Conservation (phyloP, 2,113 vertebrate species). For the Mesembrinibis cayennensis region DNA sequence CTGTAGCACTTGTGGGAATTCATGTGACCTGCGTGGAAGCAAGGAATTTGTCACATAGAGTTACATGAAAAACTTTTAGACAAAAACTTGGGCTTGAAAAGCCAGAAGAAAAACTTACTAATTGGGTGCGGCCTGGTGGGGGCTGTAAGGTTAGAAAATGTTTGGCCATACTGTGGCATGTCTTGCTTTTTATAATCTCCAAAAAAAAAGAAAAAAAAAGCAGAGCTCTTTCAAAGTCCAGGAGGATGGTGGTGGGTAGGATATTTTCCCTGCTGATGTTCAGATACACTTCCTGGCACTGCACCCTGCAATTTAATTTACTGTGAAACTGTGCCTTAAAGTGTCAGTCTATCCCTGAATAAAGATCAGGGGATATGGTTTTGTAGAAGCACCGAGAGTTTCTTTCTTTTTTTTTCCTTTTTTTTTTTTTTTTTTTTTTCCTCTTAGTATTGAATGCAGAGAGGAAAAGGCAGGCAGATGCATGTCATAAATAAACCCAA, state of each 20-base stretch:
- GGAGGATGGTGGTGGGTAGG: background rate
- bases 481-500: slow-evolving; percentile 53
- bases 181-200: background rate
- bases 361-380: background rate
- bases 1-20: background rate
- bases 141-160: background rate
- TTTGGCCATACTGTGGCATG: background rate
- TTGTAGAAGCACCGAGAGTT: background rate
- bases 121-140: background rate
- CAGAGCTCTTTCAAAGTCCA: background rate
- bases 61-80: background rate
- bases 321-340: background rate
- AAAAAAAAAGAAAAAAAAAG: background rate
- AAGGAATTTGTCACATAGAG: background rate
- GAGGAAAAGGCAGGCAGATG: slow-evolving; percentile 54
- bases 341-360: background rate
- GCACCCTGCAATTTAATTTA: background rate
- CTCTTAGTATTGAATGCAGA: background rate
- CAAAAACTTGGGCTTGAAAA: background rate
- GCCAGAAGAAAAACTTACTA: background rate
- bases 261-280: background rate
- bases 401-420: background rate
- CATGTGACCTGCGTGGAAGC: background rate
- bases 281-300: background rate
- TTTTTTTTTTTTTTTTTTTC: background rate